Conservation (phyloP, 2,888 invertebrate genomes). For the Hirtodrosophila alboralis region DNA sequence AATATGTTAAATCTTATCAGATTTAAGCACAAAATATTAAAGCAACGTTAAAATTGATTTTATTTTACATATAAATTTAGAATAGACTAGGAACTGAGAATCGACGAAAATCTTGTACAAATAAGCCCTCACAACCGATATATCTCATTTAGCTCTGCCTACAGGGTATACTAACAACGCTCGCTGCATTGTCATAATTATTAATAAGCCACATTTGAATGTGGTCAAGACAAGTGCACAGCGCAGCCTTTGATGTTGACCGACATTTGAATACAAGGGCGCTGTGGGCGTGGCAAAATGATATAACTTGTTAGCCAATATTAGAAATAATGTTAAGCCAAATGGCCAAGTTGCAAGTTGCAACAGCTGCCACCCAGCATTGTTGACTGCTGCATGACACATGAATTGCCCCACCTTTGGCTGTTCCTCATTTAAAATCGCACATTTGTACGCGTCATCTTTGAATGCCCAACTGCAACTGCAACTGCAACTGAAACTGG, state of each 20-base stretch:
- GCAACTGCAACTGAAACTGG: constrained; percentile 1
- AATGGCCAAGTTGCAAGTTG: constrained; percentile 23
- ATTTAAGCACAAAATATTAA: too few species aligned
- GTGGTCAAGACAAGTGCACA: constrained; percentile 61
- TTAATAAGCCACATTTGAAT: constrained; percentile 73
- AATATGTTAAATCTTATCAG: too few species aligned
- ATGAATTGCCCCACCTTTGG: constrained; percentile 8
- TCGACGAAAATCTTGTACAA: too few species aligned
- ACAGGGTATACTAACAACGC: constrained; percentile 25
- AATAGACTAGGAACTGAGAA: too few species aligned
- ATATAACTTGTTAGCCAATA: constrained; percentile 22
- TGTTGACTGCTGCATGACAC: constrained; percentile 23
- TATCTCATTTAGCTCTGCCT: neutral
- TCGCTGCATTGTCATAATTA: constrained; percentile 70
- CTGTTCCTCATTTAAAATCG: constrained; percentile 69
- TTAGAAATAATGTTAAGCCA: constrained; percentile 43
- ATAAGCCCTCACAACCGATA: neutral
- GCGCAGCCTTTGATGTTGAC: constrained; percentile 44
- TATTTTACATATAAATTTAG: too few species aligned
- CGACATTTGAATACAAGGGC: constrained; percentile 33
- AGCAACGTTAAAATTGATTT: too few species aligned
- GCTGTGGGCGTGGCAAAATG: constrained; percentile 22
- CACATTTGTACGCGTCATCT: constrained; percentile 73
- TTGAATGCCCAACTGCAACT: constrained; percentile 3
- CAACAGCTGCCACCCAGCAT: constrained; percentile 32